Conservation (phyloP, 2,888 invertebrate species). For the Allygus modestus region DNA sequence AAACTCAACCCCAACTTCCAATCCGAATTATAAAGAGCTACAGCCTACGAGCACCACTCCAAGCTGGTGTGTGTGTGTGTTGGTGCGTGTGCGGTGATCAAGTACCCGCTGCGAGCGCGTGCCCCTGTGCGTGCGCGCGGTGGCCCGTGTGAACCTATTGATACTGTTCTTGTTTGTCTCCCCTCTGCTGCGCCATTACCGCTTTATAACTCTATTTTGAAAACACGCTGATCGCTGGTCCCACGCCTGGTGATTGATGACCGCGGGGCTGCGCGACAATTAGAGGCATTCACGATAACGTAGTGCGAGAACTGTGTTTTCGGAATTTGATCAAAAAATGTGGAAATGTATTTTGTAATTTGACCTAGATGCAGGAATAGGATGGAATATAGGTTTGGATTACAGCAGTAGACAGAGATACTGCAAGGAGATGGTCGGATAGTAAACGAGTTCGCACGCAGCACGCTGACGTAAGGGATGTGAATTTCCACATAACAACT, state of each 20-base stretch:
- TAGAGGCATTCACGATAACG: background rate
- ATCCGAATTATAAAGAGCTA: too few species aligned
- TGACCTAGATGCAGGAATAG: too few species aligned
- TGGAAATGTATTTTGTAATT: too few species aligned
- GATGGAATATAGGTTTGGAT: too few species aligned
- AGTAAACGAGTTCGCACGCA: too few species aligned
- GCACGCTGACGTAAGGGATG: too few species aligned
- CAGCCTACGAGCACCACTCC: background rate
- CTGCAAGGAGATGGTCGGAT: too few species aligned
- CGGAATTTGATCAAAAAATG: too few species aligned
- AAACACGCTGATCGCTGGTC: slow-evolving; percentile 30
- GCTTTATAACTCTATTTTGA: slow-evolving; percentile 51
- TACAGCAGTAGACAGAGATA: too few species aligned
- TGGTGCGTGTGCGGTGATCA: background rate
- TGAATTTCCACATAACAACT: too few species aligned
- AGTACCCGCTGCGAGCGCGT: slow-evolving; percentile 21
- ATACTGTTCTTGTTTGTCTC: slow-evolving; percentile 7
- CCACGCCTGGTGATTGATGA: slow-evolving; percentile 4
- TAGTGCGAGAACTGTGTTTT: background rate
- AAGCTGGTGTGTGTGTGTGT: background rate
- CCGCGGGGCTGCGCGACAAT: background rate
- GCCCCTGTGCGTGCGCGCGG: background rate
- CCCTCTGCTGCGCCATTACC: slow-evolving; percentile 33
- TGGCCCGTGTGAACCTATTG: slow-evolving; percentile 48
- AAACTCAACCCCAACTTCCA: too few species aligned